phyloP scores from a whole-genome alignment of 2,888 invertebrate species.

The Tholera decimalis region DNA sequence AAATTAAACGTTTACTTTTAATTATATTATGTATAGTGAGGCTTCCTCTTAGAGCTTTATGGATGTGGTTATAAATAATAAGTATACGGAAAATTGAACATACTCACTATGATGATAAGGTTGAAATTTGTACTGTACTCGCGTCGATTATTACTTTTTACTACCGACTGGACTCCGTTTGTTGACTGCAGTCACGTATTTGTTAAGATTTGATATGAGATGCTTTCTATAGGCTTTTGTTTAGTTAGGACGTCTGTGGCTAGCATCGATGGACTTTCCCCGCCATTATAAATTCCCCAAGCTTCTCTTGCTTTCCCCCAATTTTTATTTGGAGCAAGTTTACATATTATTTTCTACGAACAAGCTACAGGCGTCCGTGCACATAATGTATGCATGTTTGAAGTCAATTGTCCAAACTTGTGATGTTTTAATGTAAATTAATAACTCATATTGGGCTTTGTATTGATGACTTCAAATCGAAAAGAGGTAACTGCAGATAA shows the following conservation, averaged over 20 bases:
- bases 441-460: slow-evolving; percentile 36
- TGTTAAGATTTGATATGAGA: slow-evolving; percentile 60
- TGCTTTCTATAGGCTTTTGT: slow-evolving; percentile 54
- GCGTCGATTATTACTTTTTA: slow-evolving; percentile 70
- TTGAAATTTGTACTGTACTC: slow-evolving; percentile 79
- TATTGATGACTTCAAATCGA: slow-evolving; percentile 28
- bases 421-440: slow-evolving; percentile 63
- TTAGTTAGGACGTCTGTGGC: slow-evolving; percentile 51
- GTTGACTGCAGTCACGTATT: slow-evolving; percentile 62
- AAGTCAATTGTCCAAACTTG: slow-evolving; percentile 71
- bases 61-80: slow-evolving; percentile 84
- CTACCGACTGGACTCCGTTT: slow-evolving; percentile 57
- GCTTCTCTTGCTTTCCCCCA: background rate
- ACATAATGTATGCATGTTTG: slow-evolving; percentile 47
- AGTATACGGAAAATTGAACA: slow-evolving; percentile 89
- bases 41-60: slow-evolving; percentile 91
- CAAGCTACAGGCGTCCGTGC: slow-evolving; percentile 26
- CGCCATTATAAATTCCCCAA: background rate
- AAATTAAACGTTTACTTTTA: slow-evolving; percentile 79
- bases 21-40: slow-evolving; percentile 89
- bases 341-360: background rate
- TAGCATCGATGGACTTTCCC: no score
- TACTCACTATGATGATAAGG: slow-evolving; percentile 86
- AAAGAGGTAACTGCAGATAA: background rate
- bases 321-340: background rate